phyloP scores from a whole-genome alignment of 2,113 vertebrate species.

The Heliornis fulica region DNA sequence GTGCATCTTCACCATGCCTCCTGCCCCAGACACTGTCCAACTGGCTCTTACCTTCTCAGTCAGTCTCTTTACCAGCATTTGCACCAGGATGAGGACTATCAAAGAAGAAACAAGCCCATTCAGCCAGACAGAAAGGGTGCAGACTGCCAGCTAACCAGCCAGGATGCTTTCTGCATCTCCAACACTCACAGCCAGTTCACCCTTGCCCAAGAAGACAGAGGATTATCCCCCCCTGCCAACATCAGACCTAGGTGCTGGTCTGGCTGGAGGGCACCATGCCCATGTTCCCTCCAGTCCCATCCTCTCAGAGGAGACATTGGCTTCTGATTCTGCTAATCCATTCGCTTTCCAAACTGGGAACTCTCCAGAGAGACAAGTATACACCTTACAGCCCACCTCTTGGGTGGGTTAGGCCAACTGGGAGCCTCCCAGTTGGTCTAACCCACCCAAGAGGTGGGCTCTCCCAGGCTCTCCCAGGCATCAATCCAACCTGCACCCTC shows the following conservation, averaged over 20 bases:
- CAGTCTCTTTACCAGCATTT: background rate
- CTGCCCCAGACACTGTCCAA: background rate
- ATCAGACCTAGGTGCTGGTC: accelerated
- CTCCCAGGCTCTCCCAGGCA: no score
- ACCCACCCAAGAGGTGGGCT: no score
- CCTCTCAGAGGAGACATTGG: background rate
- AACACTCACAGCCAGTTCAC: background rate
- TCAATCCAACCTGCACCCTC: background rate
- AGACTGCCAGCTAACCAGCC: background rate
- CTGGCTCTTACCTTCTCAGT: background rate
- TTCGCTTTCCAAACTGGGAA: background rate
- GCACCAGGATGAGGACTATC: background rate
- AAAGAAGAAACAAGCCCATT: background rate
- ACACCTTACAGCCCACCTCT: background rate
- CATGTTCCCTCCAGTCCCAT: background rate
- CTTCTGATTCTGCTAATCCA: background rate
- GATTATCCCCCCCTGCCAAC: background rate
- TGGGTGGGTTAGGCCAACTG: background rate
- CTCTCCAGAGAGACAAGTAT: background rate
- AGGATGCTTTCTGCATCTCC: background rate
- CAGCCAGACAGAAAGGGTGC: background rate
- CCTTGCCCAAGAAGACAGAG: background rate
- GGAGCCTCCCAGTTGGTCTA: no score
- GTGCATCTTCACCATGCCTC: background rate
- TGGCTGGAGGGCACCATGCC: background rate